phyloP scores from a whole-genome alignment of 1,140 invertebrate species.

The Andrena cerasifolii region DNA sequence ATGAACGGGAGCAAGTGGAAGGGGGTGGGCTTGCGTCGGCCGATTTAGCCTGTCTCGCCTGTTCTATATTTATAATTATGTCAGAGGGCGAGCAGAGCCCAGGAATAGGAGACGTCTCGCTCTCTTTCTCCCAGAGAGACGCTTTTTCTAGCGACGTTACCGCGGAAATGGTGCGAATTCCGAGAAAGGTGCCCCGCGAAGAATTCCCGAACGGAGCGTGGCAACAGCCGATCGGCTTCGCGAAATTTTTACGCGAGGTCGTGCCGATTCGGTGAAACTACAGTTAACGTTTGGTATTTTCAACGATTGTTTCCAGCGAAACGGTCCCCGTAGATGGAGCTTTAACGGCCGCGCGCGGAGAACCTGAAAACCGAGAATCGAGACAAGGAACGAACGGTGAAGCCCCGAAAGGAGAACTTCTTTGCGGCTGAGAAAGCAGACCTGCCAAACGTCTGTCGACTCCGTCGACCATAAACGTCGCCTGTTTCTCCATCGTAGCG shows the following conservation, averaged over 20 bases:
- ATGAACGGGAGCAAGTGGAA: not conserved
- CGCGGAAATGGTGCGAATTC: not conserved
- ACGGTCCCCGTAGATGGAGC: conserved; percentile 24
- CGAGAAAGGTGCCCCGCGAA: not conserved
- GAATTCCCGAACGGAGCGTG: too few species aligned
- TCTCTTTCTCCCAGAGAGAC: not conserved
- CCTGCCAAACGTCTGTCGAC: conserved; percentile 66
- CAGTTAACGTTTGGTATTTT: conserved; percentile 2
- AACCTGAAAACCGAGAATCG: conserved; percentile 28
- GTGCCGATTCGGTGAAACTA: conserved; percentile 12
- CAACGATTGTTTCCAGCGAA: conserved; percentile 26
- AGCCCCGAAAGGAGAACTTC: conserved; percentile 56
- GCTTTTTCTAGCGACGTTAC: not conserved
- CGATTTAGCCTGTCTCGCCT: conserved; percentile 70
- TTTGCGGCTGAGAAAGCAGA: conserved; percentile 58
- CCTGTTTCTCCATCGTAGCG: conserved; percentile 53
- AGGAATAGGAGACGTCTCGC: conserved; percentile 43
- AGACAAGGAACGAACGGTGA: conserved; percentile 41
- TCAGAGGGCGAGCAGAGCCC: conserved; percentile 51
- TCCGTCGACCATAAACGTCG: conserved; percentile 66
- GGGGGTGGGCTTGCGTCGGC: conserved; percentile 33
- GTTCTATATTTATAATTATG: conserved; percentile 74
- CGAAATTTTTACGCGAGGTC: not conserved
- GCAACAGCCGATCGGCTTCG: not conserved
- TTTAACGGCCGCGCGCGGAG: conserved; percentile 5